Conservation (phyloP, 1,140 invertebrate species). For the Pogonomyrmex californicus region DNA sequence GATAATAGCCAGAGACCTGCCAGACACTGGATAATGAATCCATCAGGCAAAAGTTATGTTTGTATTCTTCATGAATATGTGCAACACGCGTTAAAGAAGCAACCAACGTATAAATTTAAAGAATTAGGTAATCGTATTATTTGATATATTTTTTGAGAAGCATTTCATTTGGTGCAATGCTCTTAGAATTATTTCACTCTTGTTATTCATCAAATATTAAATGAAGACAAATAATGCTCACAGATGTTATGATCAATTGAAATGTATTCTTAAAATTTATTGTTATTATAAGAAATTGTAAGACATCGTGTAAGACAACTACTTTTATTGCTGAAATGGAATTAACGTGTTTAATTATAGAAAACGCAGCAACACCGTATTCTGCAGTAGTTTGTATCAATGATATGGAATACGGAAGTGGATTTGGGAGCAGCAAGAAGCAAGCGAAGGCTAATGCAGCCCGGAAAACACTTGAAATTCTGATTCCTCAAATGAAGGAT, state of each 20-base stretch:
- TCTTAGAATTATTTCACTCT: too few relatives aligned
- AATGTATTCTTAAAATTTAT: neutral
- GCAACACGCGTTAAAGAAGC: slow-evolving; percentile 96
- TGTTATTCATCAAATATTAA: too few relatives aligned
- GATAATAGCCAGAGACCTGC: slow-evolving; percentile 85
- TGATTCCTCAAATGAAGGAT: slow-evolving; percentile 97
- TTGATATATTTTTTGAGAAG: slow-evolving; percentile 2
- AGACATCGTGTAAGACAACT: neutral
- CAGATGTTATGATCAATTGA: too few relatives aligned
- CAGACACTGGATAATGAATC: slow-evolving; percentile 97
- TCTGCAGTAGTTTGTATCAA: slow-evolving; percentile 97
- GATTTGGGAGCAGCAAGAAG: slow-evolving; percentile 97
- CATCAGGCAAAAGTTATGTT: slow-evolving; percentile 97
- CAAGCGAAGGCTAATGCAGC: slow-evolving; percentile 98
- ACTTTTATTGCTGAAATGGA: neutral
- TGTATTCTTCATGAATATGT: slow-evolving; percentile 99
- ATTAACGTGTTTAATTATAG: slow-evolving; percentile 84
- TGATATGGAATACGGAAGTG: slow-evolving; percentile 96
- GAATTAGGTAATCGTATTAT: slow-evolving; percentile 91
- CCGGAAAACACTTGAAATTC: slow-evolving; percentile 94
- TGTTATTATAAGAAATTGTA: slow-evolving; percentile 23
- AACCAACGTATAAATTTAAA: slow-evolving; percentile 97
- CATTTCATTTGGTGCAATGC: too few relatives aligned
- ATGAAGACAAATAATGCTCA: too few relatives aligned
- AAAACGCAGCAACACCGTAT: slow-evolving; percentile 97